Conservation (phyloP, 2,113 vertebrate genomes). For the Proterorhinus semilunaris region DNA sequence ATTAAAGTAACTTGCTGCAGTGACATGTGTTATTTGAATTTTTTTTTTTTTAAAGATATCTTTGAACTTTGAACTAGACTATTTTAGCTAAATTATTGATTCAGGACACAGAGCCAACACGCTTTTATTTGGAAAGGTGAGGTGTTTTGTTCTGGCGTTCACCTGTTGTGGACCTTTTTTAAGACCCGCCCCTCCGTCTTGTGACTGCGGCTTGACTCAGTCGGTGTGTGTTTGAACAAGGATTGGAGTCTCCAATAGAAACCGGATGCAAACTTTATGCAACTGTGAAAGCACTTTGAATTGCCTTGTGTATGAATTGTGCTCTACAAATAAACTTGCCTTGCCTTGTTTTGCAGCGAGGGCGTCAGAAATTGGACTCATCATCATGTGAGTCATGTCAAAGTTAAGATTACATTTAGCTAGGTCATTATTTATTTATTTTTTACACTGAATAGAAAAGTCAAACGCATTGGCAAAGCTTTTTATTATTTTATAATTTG, state of each 20-base stretch:
- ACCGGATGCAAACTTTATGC: conserved; percentile 68
- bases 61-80: neutral
- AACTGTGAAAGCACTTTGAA: too few relatives aligned
- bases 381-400: neutral
- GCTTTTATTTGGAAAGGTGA: conserved; percentile 48
- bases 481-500: too few relatives aligned
- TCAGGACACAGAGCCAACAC: neutral
- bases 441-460: too few relatives aligned
- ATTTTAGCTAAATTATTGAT: neutral
- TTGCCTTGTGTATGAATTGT: too few relatives aligned
- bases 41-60: too few relatives aligned
- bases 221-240: conserved; percentile 68
- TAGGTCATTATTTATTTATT: too few relatives aligned
- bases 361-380: neutral
- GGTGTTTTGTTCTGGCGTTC: neutral
- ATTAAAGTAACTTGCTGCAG: neutral
- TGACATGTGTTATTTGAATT: neutral
- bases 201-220: conserved; percentile 64
- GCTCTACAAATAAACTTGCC: too few relatives aligned
- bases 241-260: conserved; percentile 54
- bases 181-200: conserved; percentile 65
- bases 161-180: conserved; percentile 54
- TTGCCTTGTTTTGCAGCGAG: neutral
- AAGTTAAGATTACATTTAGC: too few relatives aligned
- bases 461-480: too few relatives aligned